A percentile compares a stretch with the other conserved stretches of the same genome.
Conservation (phyloP, 2,888 invertebrate genomes). For the Netelia melanura region DNA sequence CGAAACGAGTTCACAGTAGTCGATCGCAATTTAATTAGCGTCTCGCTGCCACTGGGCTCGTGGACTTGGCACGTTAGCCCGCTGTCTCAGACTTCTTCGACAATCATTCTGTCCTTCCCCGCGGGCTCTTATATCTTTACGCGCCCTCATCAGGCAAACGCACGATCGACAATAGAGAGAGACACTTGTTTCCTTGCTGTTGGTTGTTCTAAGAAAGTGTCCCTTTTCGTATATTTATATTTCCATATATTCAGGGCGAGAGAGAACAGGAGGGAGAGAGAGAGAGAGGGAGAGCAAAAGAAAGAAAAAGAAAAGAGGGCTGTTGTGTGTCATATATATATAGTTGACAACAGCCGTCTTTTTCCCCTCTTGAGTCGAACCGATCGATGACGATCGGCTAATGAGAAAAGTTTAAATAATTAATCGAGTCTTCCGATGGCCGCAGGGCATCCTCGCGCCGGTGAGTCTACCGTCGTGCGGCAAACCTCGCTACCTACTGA, state of each 20-base stretch:
- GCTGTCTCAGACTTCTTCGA: slow-evolving; percentile 23
- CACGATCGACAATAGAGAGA: slow-evolving; percentile 1
- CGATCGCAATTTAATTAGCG: slow-evolving; percentile 70
- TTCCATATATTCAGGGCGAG: slow-evolving; percentile 8
- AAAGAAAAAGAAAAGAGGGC: too few species aligned
- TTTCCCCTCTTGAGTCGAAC: slow-evolving; percentile 48
- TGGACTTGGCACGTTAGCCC: not conserved
- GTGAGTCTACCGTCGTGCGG: slow-evolving; percentile 52
- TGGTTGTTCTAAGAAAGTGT: not conserved
- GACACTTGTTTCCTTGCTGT: not conserved
- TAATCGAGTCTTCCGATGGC: slow-evolving; percentile 63
- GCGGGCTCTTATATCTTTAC: slow-evolving; percentile 16
- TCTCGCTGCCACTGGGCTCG: slow-evolving; percentile 30
- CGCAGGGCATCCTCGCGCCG: slow-evolving; percentile 47
- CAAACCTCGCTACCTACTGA: slow-evolving; percentile 45
- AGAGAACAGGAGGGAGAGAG: too few species aligned
- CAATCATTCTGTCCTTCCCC: not conserved
- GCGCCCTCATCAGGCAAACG: slow-evolving; percentile 7
- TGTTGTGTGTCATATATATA: not conserved
- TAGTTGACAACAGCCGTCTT: slow-evolving; percentile 45
- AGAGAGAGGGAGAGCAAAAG: too few species aligned
- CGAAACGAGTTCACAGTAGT: slow-evolving; percentile 40
- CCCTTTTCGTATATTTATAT: slow-evolving; percentile 16
- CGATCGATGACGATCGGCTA: slow-evolving; percentile 68
- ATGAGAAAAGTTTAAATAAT: slow-evolving; percentile 74